These are phyloP conservation scores for Sebastes schlegelii DNA, from an alignment of 2,113 vertebrate genomes.

Conservation along the genomic window DNA sequence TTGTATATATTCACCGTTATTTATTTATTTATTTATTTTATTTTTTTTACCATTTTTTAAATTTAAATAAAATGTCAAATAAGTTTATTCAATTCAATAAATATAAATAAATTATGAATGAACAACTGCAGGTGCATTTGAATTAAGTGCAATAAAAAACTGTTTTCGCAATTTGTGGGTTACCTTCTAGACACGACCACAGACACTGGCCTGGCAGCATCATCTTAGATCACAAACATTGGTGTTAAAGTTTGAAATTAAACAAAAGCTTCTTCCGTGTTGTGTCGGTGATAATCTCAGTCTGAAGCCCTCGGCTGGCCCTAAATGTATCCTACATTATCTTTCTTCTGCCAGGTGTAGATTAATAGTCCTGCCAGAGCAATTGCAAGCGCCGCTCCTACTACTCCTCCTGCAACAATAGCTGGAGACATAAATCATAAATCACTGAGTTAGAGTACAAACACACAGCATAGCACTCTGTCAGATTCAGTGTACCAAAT, in stretches of 20 bases:
- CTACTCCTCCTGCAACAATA: slow-evolving; percentile 87
- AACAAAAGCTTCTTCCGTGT: slow-evolving; percentile 85
- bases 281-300: slow-evolving; percentile 85
- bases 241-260: slow-evolving; percentile 62
- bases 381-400: slow-evolving; percentile 84
- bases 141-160: not conserved
- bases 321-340: slow-evolving; percentile 84
- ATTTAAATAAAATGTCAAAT: no score
- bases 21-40: no score
- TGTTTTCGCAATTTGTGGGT: no score
- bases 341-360: slow-evolving; percentile 90
- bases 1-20: no score
- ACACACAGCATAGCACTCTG: not conserved
- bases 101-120: slow-evolving; percentile 39
- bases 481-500: not conserved
- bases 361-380: slow-evolving; percentile 86
- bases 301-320: slow-evolving; percentile 85
- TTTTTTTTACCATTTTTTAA: no score
- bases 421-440: slow-evolving; percentile 71
- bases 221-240: not conserved
- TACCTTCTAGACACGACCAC: no score
- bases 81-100: not conserved
- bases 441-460: not conserved
- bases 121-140: slow-evolving; percentile 4
- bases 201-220: not conserved